Evolutionary conservation across 92 coral and sea anemone genomes (phyloP), one percentile per base, ranked within the genome.

Genomic region (Ricordea florida): DNA sequence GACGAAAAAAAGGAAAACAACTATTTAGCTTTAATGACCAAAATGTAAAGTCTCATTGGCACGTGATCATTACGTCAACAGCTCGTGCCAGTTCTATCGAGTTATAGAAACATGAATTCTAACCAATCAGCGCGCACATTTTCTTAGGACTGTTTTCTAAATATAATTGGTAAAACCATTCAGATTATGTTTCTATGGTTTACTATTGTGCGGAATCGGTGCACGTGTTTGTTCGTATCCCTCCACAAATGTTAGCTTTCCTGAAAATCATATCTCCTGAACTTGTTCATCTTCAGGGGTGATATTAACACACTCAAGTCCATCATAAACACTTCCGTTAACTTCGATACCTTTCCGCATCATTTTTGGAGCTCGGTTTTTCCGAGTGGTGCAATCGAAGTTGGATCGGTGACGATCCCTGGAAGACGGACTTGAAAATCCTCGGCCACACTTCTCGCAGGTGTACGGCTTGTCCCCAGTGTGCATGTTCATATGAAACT

Each of bases 401-500:
- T 94, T 94, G 6, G 96, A 94, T 60, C 97, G 88, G 50, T 94
- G 98, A n/a, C 98, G 87, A 55, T 94, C 98, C 43, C 98, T 89
- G 18, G 98, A 94, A 45, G 98, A 94, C 9, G 98, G 98, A 43
- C 98, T 94, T 6, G 98, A 94, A 34, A 94, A 94, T 36, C 98
- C 98, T 37, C 98, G 90, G 21, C 98, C 98, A 59, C 98, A 94
- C 29, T 82, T 89, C 16, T 91, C 98, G 48, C 98, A 94, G 13
- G 97, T 80, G 84, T 94, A 94, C 0, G 98, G 98, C 35, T 89
- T 91, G 35, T 88, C 97, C 2, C 98, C 98, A 4, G 98, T 94
- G 75, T 94, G 98, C 98, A 94, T 94, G 72, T 94, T 94, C 89
- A 94, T 74, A 78, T 94, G 98, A 50, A 94, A 94, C 65, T 94